These are phyloP conservation scores for Kryptolebias ocellatus DNA, from an alignment of 2,797 vertebrate genomes.

Conservation along the genomic window DNA sequence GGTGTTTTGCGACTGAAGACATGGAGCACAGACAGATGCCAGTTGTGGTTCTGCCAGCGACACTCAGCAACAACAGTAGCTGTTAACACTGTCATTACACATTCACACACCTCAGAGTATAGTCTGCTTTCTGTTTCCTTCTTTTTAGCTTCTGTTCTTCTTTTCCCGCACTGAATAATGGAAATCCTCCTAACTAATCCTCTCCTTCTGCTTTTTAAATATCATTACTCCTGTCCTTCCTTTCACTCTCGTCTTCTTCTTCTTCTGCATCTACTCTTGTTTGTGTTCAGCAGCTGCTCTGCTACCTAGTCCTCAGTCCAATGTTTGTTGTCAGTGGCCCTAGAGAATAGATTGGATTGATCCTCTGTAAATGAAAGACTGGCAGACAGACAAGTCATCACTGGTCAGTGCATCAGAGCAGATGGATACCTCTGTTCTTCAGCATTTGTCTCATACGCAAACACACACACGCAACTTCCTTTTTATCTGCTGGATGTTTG, in stretches of 20 bases:
- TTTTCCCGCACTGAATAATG: slow-evolving; percentile 6
- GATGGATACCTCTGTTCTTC: slow-evolving; percentile 56
- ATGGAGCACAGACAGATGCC: slow-evolving; percentile 42
- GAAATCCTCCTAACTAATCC: slow-evolving; percentile 19
- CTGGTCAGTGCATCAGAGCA: slow-evolving; percentile 59
- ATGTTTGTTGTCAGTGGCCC: slow-evolving; percentile 38
- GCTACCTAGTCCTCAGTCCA: slow-evolving; percentile 28
- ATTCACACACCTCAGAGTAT: slow-evolving; percentile 48
- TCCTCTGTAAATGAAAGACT: slow-evolving; percentile 57
- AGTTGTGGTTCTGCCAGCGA: slow-evolving; percentile 58
- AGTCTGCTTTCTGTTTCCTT: slow-evolving; percentile 17
- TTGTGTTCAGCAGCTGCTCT: slow-evolving; percentile 24
- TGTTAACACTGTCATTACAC: slow-evolving; percentile 36
- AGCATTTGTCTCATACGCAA: slow-evolving; percentile 37
- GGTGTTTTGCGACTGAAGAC: slow-evolving; percentile 36
- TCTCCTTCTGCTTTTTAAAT: slow-evolving; percentile 8
- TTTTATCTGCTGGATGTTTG: slow-evolving; percentile 55
- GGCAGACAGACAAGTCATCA: slow-evolving; percentile 65
- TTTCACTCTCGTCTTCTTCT: slow-evolving; percentile 11
- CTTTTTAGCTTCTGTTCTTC: slow-evolving; percentile 10
- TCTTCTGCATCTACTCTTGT: slow-evolving; percentile 8
- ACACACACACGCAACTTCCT: slow-evolving; percentile 16
- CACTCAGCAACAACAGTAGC: slow-evolving; percentile 43
- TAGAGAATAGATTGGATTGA: slow-evolving; percentile 58
- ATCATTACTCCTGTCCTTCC: slow-evolving; percentile 18